These are phyloP conservation scores for Camponotus fellah DNA, from an alignment of 2,888 invertebrate species.

Conservation along the genomic window DNA sequence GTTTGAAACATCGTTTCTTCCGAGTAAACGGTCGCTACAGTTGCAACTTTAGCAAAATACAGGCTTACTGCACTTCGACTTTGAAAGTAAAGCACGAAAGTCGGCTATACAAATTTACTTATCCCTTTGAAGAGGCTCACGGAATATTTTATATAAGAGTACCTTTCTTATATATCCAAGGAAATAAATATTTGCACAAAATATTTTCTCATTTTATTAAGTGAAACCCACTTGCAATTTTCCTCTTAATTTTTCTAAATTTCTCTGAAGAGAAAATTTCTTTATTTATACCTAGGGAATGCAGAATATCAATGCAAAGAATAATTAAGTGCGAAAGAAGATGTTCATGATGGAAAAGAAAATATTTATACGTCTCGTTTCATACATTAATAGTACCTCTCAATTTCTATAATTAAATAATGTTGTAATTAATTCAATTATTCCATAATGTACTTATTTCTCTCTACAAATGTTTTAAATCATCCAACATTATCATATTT, in stretches of 20 bases:
- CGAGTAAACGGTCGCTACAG: constrained; percentile 46
- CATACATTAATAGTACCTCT: neutral
- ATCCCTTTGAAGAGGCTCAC: constrained; percentile 32
- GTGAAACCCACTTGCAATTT: neutral
- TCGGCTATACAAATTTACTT: constrained; percentile 50
- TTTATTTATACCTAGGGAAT: neutral
- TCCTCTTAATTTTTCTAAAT: neutral
- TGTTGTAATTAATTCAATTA: constrained; percentile 12
- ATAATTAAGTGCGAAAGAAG: constrained; percentile 9
- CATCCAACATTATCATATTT: neutral
- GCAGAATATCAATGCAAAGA: neutral
- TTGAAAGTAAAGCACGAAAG: constrained; percentile 41
- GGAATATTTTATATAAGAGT: constrained; percentile 48
- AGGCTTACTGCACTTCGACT: constrained; percentile 35
- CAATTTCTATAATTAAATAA: constrained; percentile 19
- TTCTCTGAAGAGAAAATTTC: neutral
- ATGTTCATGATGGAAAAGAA: neutral
- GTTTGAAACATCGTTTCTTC: constrained; percentile 32
- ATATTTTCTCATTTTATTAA: constrained; percentile 43
- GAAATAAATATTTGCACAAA: constrained; percentile 46
- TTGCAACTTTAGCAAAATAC: constrained; percentile 43
- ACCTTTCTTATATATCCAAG: constrained; percentile 4
- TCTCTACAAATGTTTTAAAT: constrained; percentile 7
- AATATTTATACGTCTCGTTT: neutral
- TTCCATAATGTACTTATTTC: constrained; percentile 23